Conservation (phyloP, 2,888 invertebrate species). For the Chalcosyrphus nemorum region DNA sequence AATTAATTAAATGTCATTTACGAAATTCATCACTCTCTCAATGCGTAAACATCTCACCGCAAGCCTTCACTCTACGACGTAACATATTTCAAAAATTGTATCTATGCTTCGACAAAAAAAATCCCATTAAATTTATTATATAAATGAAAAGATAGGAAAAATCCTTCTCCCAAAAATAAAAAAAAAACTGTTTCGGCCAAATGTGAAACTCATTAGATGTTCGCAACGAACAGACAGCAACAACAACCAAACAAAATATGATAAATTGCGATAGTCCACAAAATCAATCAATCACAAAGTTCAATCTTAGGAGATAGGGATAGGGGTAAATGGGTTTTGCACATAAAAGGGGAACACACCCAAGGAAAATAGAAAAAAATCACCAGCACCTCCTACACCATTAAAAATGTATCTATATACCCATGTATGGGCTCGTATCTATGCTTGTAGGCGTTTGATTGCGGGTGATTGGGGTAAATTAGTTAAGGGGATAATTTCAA, state of each 20-base stretch:
- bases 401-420: not conserved
- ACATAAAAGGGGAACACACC: not conserved
- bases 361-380: not conserved
- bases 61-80: not conserved
- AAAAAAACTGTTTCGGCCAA: not conserved
- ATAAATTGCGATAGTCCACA: constrained; percentile 38
- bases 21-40: constrained; percentile 36
- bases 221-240: not conserved
- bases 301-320: constrained; percentile 1
- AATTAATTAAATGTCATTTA: constrained; percentile 26
- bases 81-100: not conserved
- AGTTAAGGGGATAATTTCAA: constrained; percentile 42
- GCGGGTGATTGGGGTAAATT: constrained; percentile 16
- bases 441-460: constrained; percentile 16
- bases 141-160: not conserved
- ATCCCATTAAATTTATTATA: constrained; percentile 22
- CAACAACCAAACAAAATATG: constrained; percentile 27
- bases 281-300: constrained; percentile 50
- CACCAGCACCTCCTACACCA: not conserved
- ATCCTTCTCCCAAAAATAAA: not conserved
- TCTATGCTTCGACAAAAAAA: not conserved
- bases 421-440: not conserved
- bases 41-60: not conserved
- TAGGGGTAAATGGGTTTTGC: constrained; percentile 2
- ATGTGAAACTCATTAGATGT: constrained; percentile 44